Base-by-base conservation (phyloP, 2,797 vertebrate genomes). In the Enteromius anoplus region DNA sequence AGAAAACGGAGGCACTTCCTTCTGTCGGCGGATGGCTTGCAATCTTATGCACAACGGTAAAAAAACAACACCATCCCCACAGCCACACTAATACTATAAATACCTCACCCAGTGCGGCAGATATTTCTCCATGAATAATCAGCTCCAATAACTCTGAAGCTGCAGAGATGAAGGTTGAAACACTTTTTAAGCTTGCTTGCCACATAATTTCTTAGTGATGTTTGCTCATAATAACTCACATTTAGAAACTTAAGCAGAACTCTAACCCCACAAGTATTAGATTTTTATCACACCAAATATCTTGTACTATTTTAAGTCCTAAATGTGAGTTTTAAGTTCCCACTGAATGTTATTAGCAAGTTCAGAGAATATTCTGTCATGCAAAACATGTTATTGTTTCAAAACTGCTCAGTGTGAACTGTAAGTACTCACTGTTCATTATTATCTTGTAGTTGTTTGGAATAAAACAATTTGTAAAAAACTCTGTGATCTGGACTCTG, bases 1-100 rank as follows among this genome's bases (percentile, higher is more conserved):
- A 79, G 86, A 88, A 86, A 82, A 55, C 53, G 10, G 68, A 78
- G 71, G 37, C 82, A 53, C 75, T 70, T 85, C 80, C 76, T 40
- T 81, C 83, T 76, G 76, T 79, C 65, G 29, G 65, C n/a, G 51
- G 77, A 65, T 64, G 26, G 47, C 45, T 68, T 19, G 70, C 55
- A 49, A 69, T 81, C 55, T 81, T 66, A 42, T 65, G 45, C 47
- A 66, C 62, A 29, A 32, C 45, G 5, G 45, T 29, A 47, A 78
- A 77, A 62, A 77, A 66, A 78, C 2, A 19, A 66, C 58, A 66
- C 40, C 55, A 51, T 66, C 29, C 58, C 40, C 26, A 21, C 66
- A 81, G 34, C 58, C 23, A 82, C 60, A 55, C 29, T 19, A 58
- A 68, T 1, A 58, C 64, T 69, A 69, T 69, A 69, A 76, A 76